Conservation (phyloP, 2,113 vertebrate species). For the Pelecanus crispus region DNA sequence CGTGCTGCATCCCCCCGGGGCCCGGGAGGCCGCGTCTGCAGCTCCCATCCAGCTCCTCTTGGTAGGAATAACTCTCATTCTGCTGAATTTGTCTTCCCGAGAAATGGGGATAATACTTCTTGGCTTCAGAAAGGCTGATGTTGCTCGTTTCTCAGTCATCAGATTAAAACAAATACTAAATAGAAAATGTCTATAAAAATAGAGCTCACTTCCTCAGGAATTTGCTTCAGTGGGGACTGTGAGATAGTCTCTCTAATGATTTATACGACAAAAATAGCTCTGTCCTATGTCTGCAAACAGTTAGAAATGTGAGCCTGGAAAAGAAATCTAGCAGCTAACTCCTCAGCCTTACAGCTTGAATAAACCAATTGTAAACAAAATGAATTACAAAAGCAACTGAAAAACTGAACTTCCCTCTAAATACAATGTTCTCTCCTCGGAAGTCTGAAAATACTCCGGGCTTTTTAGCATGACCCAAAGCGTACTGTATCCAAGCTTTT, state of each 20-base stretch:
- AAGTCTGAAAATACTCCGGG: not conserved
- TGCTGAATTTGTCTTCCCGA: not conserved
- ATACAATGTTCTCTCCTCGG: not conserved
- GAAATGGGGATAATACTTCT: not conserved
- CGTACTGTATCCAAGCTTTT: not conserved
- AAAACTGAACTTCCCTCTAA: not conserved
- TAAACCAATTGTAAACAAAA: not conserved
- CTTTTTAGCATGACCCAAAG: not conserved
- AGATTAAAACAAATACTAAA: not conserved
- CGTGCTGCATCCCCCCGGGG: fast-evolving
- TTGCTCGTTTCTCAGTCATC: not conserved
- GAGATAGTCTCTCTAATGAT: slow-evolving; percentile 16
- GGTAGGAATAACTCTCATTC: not conserved
- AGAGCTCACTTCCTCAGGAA: not conserved
- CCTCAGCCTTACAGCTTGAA: not conserved
- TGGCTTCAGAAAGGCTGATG: not conserved
- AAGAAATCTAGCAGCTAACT: not conserved
- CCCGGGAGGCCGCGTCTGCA: not conserved
- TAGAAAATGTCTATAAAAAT: not conserved
- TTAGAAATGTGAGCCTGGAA: slow-evolving; percentile 9
- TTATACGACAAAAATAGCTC: slow-evolving; percentile 36
- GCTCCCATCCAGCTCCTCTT: not conserved
- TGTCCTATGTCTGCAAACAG: not conserved
- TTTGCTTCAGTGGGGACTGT: not conserved
- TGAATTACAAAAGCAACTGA: not conserved